Base-by-base conservation (phyloP, 2,113 vertebrate genomes). In the Montifringilla adamsi region DNA sequence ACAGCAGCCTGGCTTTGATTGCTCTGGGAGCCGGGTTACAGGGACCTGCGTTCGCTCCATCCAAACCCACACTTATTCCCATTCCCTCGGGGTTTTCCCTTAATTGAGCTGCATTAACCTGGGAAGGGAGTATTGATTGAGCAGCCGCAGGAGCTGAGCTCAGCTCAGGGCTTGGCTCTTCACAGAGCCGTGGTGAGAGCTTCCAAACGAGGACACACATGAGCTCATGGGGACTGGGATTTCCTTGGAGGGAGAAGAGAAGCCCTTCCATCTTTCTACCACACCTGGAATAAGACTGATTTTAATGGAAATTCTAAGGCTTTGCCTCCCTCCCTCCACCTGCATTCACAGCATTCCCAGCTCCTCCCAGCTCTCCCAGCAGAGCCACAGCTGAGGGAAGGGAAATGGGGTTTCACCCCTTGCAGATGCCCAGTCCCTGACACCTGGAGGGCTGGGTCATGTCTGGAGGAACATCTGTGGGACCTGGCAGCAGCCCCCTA, bases 81-180 rank as follows among this genome's bases (percentile, higher is more conserved):
- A 2, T 37, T 81, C 87, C 89, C 74, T 11, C 0, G 3, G 74
- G 76, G 9, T 49, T 74, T 86, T 83, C 43, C 76, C 81, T 94
- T 89, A 88, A 92, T 84, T 87, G 93, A 91, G 83, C 94, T 93
- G 90, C 78, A 83, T 73, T 85, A 88, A 76, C 92, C 75, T 63
- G 49, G 86, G 85, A 28, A 66, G 30, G 52, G 21, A 78, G 19
- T 23, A 89, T 75, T 82, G 81, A 89, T 79, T 41, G 74, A 35
- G 31, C 69, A 87, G 72, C 84, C 0, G 0, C 24, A 50, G 89
- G 81, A 78, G 89, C 82, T 62, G 82, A 94, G 78, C 78, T 95
- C 69, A 89, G 81, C 70, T 85, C 46, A 28, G 63, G 28, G 26
- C 49, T 37, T 5, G 5, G 91, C 77, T 94, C 47, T 63, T 73